phyloP scores from a whole-genome alignment of 2,888 invertebrate genomes.

The Diplolepis rosae region DNA sequence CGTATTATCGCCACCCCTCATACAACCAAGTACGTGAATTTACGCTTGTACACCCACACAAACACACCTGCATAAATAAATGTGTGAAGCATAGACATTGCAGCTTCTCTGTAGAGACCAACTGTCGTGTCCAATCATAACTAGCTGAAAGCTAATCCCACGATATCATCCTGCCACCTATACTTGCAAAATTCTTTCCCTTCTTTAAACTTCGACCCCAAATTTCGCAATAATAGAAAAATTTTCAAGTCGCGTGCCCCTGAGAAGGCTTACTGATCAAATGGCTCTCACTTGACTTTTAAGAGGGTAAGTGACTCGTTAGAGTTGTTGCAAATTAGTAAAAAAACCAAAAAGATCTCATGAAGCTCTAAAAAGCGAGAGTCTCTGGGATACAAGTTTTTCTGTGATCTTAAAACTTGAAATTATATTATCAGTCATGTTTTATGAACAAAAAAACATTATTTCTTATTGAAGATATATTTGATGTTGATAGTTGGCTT shows the following conservation, averaged over 20 bases:
- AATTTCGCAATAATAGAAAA: constrained; percentile 38
- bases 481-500: too few relatives aligned
- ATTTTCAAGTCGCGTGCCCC: constrained; percentile 41
- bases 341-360: too few relatives aligned
- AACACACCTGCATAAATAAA: constrained; percentile 43
- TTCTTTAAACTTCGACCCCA: not conserved
- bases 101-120: constrained; percentile 55
- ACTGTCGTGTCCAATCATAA: constrained; percentile 73
- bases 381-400: too few relatives aligned
- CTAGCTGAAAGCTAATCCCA: constrained; percentile 66
- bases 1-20: constrained; percentile 67
- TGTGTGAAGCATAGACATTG: constrained; percentile 20
- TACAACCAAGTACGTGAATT: constrained; percentile 36
- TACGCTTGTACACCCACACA: constrained; percentile 26
- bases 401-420: too few relatives aligned
- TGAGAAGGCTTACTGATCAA: not conserved
- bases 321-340: not conserved
- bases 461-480: too few relatives aligned
- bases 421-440: too few relatives aligned
- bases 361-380: too few relatives aligned
- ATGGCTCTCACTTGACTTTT: not conserved
- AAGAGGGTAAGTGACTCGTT: not conserved
- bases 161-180: constrained; percentile 32
- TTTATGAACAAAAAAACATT: too few relatives aligned
- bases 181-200: constrained; percentile 20